These are phyloP conservation scores for Paralichthys olivaceus DNA, from an alignment of 2,113 vertebrate species.

Conservation along the genomic window DNA sequence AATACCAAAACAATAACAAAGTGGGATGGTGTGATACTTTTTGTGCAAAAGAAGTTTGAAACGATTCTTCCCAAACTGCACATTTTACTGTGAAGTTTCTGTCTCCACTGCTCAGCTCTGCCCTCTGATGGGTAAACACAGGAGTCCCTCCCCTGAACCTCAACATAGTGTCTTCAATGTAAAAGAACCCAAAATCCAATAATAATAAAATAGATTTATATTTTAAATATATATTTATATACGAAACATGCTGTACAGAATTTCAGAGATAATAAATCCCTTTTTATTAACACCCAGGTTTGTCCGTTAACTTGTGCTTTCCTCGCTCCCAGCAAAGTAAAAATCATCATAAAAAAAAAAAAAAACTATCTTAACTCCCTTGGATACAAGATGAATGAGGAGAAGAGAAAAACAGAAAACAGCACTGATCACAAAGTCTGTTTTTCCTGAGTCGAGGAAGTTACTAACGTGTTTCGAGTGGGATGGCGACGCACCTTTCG, in stretches of 20 bases:
- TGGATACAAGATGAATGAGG: slow-evolving; percentile 49
- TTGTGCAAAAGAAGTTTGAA: slow-evolving; percentile 82
- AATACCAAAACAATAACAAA: slow-evolving; percentile 68
- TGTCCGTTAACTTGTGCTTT: slow-evolving; percentile 83
- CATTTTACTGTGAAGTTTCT: slow-evolving; percentile 64
- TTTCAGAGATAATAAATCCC: slow-evolving; percentile 78
- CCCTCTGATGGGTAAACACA: slow-evolving; percentile 56
- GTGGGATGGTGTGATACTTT: slow-evolving; percentile 79
- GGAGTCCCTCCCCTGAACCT: slow-evolving; percentile 62
- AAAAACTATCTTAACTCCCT: slow-evolving; percentile 45
- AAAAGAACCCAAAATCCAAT: slow-evolving; percentile 80
- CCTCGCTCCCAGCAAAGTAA: slow-evolving; percentile 64
- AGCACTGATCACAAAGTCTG: slow-evolving; percentile 59
- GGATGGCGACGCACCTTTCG: slow-evolving; percentile 35
- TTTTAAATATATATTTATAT: slow-evolving; percentile 85
- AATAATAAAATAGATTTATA: slow-evolving; percentile 87
- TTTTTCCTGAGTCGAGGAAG: slow-evolving; percentile 73
- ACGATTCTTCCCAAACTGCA: slow-evolving; percentile 75
- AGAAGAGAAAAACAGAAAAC: slow-evolving; percentile 49
- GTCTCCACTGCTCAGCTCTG: slow-evolving; percentile 40
- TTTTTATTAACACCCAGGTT: slow-evolving; percentile 76
- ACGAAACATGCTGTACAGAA: slow-evolving; percentile 84
- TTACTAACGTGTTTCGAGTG: slow-evolving; percentile 30
- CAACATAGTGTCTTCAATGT: slow-evolving; percentile 79
- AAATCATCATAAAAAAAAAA: neutral